Conservation (phyloP, 2,113 vertebrate genomes). For the Periophthalmus modestus region DNA sequence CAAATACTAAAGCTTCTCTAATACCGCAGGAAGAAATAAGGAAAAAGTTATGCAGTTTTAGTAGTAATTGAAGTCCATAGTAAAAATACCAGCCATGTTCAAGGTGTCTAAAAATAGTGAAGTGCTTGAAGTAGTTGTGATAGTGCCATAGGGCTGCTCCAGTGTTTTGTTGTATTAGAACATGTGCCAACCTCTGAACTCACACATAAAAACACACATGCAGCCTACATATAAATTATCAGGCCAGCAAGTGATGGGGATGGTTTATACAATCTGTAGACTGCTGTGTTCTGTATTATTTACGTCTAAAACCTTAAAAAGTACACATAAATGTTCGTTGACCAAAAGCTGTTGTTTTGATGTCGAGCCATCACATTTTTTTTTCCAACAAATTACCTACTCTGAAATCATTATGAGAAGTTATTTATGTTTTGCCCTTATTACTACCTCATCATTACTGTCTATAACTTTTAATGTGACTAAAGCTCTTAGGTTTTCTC, state of each 20-base stretch:
- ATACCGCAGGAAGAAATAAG: background rate
- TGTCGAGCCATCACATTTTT: background rate
- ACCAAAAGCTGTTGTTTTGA: background rate
- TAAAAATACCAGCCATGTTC: conserved; percentile 13
- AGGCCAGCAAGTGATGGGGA: too few relatives aligned
- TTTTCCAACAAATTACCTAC: background rate
- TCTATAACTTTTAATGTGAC: background rate
- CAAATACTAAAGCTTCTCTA: too few relatives aligned
- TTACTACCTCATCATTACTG: background rate
- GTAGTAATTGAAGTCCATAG: conserved; percentile 1
- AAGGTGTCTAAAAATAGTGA: conserved; percentile 51
- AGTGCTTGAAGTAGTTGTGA: conserved; percentile 47
- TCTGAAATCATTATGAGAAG: too few relatives aligned
- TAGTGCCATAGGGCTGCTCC: conserved; percentile 33
- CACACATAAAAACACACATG: conserved; percentile 1
- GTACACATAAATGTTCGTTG: background rate
- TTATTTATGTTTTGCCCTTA: too few relatives aligned
- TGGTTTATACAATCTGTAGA: background rate
- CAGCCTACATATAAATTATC: background rate
- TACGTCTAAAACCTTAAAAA: too few relatives aligned
- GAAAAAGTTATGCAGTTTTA: background rate
- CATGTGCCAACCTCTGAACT: conserved; percentile 36
- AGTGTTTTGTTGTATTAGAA: conserved; percentile 10
- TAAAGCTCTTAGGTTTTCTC: background rate
- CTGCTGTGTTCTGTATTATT: too few relatives aligned